These are phyloP conservation scores for Lepidocolaptes lacrymiger DNA, from an alignment of 2,797 vertebrate genomes.

Conservation along the genomic window DNA sequence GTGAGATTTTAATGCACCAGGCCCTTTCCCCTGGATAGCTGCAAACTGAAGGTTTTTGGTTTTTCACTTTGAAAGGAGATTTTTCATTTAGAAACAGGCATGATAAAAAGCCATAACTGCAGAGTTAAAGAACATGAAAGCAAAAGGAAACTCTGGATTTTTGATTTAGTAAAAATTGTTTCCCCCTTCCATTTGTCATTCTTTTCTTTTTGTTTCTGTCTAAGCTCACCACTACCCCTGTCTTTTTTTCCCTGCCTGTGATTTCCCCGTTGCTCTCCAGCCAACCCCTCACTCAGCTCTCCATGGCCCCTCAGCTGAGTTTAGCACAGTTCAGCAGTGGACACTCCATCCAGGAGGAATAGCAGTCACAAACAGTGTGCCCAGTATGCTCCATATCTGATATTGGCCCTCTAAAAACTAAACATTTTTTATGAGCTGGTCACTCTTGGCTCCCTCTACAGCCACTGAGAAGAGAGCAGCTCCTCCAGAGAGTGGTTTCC, in stretches of 20 bases:
- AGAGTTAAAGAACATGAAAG: not conserved
- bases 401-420: not conserved
- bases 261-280: not conserved
- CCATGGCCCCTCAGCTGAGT: rapidly evolving
- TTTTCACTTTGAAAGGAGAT: slow-evolving; percentile 18
- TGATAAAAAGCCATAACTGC: not conserved
- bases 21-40: not conserved
- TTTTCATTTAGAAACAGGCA: slow-evolving; percentile 6
- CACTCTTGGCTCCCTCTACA: not conserved
- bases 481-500: rapidly evolving
- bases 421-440: not conserved
- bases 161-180: not conserved
- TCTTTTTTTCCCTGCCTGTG: not conserved
- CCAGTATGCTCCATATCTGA: not conserved
- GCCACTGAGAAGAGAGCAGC: not conserved
- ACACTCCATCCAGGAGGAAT: not conserved
- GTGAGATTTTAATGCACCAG: slow-evolving; percentile 4
- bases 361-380: not conserved
- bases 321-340: not conserved
- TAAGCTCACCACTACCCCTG: not conserved
- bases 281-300: not conserved
- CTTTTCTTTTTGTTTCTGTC: not conserved
- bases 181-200: not conserved
- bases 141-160: not conserved
- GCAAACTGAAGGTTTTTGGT: not conserved